Evolutionary conservation across 2,113 vertebrate genomes (phyloP).

Genomic region (Erythrolamprus reginae): DNA sequence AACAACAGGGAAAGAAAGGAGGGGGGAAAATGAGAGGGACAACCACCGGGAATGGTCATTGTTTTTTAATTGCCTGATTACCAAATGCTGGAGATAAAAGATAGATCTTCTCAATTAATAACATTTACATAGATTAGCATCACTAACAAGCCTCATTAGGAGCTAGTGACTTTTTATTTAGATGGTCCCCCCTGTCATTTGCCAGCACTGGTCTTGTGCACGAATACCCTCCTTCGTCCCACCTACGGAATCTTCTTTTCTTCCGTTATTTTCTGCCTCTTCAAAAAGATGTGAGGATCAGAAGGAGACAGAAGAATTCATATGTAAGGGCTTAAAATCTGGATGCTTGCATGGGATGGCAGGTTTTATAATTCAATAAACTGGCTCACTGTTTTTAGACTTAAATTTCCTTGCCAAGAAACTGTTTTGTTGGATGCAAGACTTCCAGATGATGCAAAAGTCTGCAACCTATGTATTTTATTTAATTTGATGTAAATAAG

Average conservation of each 20-base stretch:
- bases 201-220: constrained; percentile 69
- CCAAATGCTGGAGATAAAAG: constrained; percentile 96
- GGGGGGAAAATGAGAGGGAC: constrained; percentile 66
- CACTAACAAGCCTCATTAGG: constrained; percentile 97
- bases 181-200: constrained; percentile 80
- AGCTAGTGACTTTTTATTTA: constrained; percentile 87
- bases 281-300: constrained; percentile 63
- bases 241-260: constrained; percentile 60
- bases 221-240: constrained; percentile 52
- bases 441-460: neutral
- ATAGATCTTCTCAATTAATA: constrained; percentile 99
- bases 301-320: neutral
- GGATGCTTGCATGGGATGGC: neutral
- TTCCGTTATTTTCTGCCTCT: constrained; percentile 74
- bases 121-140: constrained; percentile 99
- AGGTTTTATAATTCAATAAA: neutral
- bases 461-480: neutral
- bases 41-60: constrained; percentile 86
- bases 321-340: neutral
- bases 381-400: neutral
- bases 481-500: neutral
- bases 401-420: neutral
- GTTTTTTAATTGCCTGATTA: constrained; percentile 98
- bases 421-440: neutral
- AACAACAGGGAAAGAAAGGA: neutral